Percentiles rank a stretch among this genome's conserved stretches.
Conservation (phyloP, 2,797 vertebrate species). For the Aeoliscus strigatus region DNA sequence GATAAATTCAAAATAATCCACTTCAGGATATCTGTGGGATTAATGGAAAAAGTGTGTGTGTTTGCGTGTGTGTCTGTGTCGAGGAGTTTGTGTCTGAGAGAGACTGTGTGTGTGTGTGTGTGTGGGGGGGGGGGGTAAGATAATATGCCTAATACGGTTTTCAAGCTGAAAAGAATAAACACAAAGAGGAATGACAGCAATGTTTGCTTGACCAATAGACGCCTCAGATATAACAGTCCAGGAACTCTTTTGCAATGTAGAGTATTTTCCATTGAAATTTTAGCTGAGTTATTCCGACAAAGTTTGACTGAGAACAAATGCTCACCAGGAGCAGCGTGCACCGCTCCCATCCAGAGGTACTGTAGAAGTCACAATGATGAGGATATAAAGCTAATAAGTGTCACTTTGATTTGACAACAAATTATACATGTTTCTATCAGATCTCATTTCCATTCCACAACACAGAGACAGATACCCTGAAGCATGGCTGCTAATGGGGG, state of each 20-base stretch:
- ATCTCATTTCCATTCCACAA: slow-evolving; percentile 71
- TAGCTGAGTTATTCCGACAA: slow-evolving; percentile 5
- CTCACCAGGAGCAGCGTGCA: slow-evolving; percentile 26
- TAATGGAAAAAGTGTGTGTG: slow-evolving; percentile 56
- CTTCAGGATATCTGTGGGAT: slow-evolving; percentile 65
- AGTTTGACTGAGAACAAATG: slow-evolving; percentile 43
- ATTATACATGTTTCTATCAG: slow-evolving; percentile 74
- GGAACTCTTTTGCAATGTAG: slow-evolving; percentile 40
- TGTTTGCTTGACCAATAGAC: slow-evolving; percentile 21
- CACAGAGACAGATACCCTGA: slow-evolving; percentile 68
- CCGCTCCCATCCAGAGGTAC: slow-evolving; percentile 65
- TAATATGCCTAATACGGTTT: slow-evolving; percentile 45
- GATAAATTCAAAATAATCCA: slow-evolving; percentile 71
- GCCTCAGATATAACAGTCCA: slow-evolving; percentile 21
- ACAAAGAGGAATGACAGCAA: slow-evolving; percentile 31
- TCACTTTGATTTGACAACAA: slow-evolving; percentile 77
- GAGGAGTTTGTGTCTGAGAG: too few species aligned
- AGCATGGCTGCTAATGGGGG: slow-evolving; percentile 73
- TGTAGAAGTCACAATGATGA: slow-evolving; percentile 64
- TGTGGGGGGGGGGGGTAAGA: slow-evolving; percentile 12
- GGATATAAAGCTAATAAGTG: slow-evolving; percentile 77
- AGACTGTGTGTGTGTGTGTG: slow-evolving; percentile 18
- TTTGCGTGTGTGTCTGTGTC: slow-evolving; percentile 22
- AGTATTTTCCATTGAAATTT: slow-evolving; percentile 31
- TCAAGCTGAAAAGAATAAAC: slow-evolving; percentile 36